Conservation (phyloP, 2,113 vertebrate genomes). For the Petromus typicus region DNA sequence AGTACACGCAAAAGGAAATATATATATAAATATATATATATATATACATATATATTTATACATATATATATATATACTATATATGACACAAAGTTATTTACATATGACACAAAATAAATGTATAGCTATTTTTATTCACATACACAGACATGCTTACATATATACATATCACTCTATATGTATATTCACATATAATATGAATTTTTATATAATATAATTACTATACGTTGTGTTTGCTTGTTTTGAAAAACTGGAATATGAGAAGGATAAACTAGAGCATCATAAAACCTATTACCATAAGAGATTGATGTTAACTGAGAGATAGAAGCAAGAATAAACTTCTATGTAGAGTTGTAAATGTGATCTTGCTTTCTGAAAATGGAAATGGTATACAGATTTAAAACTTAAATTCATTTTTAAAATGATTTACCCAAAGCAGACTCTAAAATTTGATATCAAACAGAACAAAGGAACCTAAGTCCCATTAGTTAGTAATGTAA, state of each 20-base stretch:
- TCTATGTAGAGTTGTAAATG: slow-evolving; percentile 2
- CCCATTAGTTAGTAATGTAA: neutral
- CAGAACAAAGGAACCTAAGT: slow-evolving; percentile 29
- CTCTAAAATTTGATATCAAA: slow-evolving; percentile 15
- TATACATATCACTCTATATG: neutral
- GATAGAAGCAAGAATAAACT: neutral
- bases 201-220: neutral
- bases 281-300: neutral
- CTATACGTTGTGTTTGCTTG: neutral
- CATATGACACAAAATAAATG: slow-evolving; percentile 22
- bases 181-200: neutral
- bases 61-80: too few species aligned
- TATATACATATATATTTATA: too few species aligned
- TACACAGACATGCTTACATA: neutral
- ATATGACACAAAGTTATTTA: too few species aligned
- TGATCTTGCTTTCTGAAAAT: slow-evolving; percentile 29
- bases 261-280: neutral
- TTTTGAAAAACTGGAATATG: slow-evolving; percentile 36
- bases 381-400: neutral
- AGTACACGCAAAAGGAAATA: neutral
- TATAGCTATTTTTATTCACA: neutral
- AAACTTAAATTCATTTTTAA: slow-evolving; percentile 46
- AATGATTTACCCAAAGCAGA: neutral
- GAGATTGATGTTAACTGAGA: neutral
- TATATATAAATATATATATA: neutral